Conservation (phyloP, 2,797 vertebrate genomes). For the Poecilia gillii region DNA sequence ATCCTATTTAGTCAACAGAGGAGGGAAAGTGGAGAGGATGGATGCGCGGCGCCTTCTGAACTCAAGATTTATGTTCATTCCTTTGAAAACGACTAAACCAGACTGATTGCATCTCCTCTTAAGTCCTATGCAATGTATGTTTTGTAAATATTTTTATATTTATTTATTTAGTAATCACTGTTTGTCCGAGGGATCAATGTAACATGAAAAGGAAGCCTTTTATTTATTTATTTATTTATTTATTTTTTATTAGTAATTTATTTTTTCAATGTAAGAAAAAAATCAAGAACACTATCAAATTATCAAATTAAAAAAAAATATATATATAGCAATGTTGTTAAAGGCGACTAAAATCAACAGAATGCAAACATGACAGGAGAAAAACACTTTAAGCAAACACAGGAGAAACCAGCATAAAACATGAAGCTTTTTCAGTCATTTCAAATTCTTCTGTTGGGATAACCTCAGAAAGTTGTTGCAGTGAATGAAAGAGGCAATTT, state of each 20-base stretch:
- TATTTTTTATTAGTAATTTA: neutral
- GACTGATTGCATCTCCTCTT: neutral
- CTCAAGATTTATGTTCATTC: neutral
- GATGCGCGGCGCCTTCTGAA: neutral
- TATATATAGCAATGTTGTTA: neutral
- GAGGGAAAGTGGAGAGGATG: neutral
- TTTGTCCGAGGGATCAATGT: neutral
- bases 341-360: neutral
- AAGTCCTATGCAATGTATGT: neutral
- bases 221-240: no score
- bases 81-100: neutral
- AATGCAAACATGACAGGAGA: neutral
- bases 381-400: neutral
- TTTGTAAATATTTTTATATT: neutral
- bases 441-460: neutral
- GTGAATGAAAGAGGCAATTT: neutral
- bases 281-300: neutral
- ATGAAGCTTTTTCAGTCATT: neutral
- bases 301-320: neutral
- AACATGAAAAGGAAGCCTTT: neutral
- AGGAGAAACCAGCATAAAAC: neutral
- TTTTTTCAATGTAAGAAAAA: neutral
- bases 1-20: conserved; percentile 2
- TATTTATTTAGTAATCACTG: neutral
- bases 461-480: neutral